A percentile compares a stretch with the other conserved stretches of the same genome.
phyloP scores from a whole-genome alignment of 2,888 invertebrate species.

The Caenorhabditis becei region DNA sequence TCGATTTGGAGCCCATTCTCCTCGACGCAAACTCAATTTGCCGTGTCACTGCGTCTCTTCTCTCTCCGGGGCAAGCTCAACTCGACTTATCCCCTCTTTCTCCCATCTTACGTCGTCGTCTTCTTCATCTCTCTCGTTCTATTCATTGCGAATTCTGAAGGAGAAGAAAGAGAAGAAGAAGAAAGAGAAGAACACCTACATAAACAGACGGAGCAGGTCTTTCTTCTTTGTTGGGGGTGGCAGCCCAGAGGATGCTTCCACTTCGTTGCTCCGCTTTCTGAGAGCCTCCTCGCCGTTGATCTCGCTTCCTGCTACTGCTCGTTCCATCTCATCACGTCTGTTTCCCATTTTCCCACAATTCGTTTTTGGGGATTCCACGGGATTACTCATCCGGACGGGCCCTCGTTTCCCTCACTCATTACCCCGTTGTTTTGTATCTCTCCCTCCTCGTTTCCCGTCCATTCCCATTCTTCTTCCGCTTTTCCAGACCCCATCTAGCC shows the following conservation, averaged over 20 bases:
- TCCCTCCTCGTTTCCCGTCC: constrained; percentile 1
- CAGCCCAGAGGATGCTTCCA: constrained; percentile 2
- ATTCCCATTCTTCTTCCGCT: constrained; percentile 7
- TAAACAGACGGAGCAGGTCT: constrained; percentile 20
- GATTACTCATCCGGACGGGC: neutral
- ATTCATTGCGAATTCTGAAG: constrained; percentile 39
- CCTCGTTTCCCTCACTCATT: constrained; percentile 38
- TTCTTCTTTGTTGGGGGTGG: constrained; percentile 26
- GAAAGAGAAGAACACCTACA: constrained; percentile 45
- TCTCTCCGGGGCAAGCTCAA: constrained; percentile 16
- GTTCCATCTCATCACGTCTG: neutral
- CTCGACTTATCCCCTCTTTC: constrained; percentile 40
- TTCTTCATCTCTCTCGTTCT: constrained; percentile 9
- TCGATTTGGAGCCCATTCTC: constrained; percentile 61
- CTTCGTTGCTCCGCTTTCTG: constrained; percentile 43
- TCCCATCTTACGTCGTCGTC: constrained; percentile 5
- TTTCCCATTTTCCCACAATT: neutral
- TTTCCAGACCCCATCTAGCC: constrained; percentile 30
- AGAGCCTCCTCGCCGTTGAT: neutral
- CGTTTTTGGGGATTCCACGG: constrained; percentile 1
- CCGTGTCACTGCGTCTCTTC: constrained; percentile 38
- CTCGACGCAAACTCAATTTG: constrained; percentile 60
- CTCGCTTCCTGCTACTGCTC: neutral
- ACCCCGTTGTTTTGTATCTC: constrained; percentile 21
- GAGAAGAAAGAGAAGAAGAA: constrained; percentile 30